A percentile compares a stretch with the other conserved stretches of the same genome.
Evolutionary conservation across 2,113 vertebrate genomes (phyloP).

Genomic region (Caretta caretta): DNA sequence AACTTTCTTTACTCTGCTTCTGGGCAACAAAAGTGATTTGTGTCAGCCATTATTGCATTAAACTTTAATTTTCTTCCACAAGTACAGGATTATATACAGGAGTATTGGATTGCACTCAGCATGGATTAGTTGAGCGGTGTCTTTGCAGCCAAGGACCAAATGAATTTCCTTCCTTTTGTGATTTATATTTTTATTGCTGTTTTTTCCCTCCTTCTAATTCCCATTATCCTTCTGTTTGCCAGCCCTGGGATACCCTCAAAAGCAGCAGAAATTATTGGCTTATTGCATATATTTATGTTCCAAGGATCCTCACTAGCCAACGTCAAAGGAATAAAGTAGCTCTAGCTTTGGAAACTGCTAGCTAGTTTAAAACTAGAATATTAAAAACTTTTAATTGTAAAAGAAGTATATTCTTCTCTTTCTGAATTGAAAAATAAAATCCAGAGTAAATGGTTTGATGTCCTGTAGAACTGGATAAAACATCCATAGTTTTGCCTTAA

Average conservation of each 20-base stretch:
- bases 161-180: slow-evolving; percentile 85
- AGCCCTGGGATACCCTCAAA: slow-evolving; percentile 76
- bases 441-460: neutral
- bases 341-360: slow-evolving; percentile 39
- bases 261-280: slow-evolving; percentile 78
- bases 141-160: slow-evolving; percentile 85
- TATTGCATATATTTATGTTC: slow-evolving; percentile 80
- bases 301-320: slow-evolving; percentile 66
- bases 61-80: slow-evolving; percentile 87
- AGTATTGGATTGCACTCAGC: slow-evolving; percentile 88
- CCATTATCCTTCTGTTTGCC: slow-evolving; percentile 82
- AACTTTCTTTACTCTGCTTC: slow-evolving; percentile 88
- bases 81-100: slow-evolving; percentile 85
- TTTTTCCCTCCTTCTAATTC: slow-evolving; percentile 79
- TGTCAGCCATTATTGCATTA: slow-evolving; percentile 88
- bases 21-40: slow-evolving; percentile 87
- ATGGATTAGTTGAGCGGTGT: slow-evolving; percentile 82
- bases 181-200: slow-evolving; percentile 86
- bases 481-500: neutral
- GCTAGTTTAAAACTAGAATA: slow-evolving; percentile 64
- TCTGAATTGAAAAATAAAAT: neutral
- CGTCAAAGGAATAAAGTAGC: slow-evolving; percentile 59
- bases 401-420: neutral
- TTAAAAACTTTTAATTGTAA: slow-evolving; percentile 43
- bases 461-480: neutral